These are phyloP conservation scores for Dynastes hyllus DNA, from an alignment of 2,888 invertebrate species.

Conservation along the genomic window DNA sequence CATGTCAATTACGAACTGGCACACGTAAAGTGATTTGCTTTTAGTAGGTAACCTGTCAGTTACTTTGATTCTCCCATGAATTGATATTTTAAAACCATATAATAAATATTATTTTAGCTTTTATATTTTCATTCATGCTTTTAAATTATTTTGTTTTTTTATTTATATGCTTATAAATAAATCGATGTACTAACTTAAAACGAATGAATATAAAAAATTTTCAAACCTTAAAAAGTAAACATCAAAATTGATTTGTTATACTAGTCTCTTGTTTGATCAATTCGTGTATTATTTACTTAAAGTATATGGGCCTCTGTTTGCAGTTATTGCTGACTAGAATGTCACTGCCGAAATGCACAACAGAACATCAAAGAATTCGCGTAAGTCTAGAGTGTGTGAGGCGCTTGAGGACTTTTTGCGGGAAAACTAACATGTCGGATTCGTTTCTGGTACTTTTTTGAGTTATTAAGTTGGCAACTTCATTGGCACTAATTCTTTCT, in stretches of 20 bases:
- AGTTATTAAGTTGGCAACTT: constrained; percentile 15
- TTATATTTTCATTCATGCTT: neutral
- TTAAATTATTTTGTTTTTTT: neutral
- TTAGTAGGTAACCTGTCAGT: too few species aligned
- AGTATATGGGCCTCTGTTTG: constrained; percentile 72
- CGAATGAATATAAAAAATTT: too few species aligned
- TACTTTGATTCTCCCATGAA: too few species aligned
- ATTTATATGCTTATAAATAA: neutral
- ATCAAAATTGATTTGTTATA: too few species aligned
- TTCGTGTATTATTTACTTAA: constrained; percentile 36
- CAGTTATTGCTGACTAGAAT: constrained; percentile 94
- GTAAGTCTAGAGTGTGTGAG: constrained; percentile 78
- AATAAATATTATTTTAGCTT: constrained; percentile 13
- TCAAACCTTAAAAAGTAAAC: too few species aligned
- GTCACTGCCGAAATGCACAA: constrained; percentile 88
- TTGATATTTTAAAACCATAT: too few species aligned
- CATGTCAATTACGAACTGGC: too few species aligned
- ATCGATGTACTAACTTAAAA: neutral
- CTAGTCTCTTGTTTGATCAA: neutral
- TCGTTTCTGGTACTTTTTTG: constrained; percentile 20
- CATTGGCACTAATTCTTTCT: too few species aligned
- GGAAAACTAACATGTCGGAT: constrained; percentile 30
- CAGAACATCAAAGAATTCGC: constrained; percentile 92
- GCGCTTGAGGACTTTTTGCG: constrained; percentile 45
- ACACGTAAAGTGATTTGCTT: too few species aligned